Evolutionary conservation across 1,140 invertebrate species (phyloP), one percentile per base, ranked within the genome.

Genomic region (Zophobas morio): DNA sequence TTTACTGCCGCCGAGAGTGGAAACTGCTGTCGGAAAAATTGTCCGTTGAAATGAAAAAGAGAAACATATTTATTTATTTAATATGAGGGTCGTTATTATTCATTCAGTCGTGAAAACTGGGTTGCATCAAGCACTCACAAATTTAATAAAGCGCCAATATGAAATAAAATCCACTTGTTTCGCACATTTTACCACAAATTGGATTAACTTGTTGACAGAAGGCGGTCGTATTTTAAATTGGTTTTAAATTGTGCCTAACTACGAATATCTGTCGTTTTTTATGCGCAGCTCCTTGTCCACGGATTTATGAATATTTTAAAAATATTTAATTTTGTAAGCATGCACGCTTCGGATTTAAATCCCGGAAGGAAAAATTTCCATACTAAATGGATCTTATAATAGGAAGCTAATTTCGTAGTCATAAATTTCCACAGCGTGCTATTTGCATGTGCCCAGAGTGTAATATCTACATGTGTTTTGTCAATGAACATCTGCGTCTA

Each of bases 401-500:
- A 20, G 49, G 49, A 51, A 51, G 49, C 4, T 20, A 51, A 51
- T 51, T 51, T 51, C 3, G 49, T 51, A 51, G 54, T 57, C 54
- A 57, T 57, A 36, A 57, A 57, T 35, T 57, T 20, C 34, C 34
- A 34, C 32, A 57, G 54, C 6, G 8, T 66, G 60, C 39, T 42
- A 42, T 66, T 51, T 66, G 60, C 60, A 46, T 66, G 39, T 46
- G 42, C 3, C 42, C n/a, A 66, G 60, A n/a, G 54, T 35, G 34
- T 66, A 40, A 40, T 42, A 66, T 66, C 6, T 42, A 40, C 56
- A 39, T 60, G 35, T 46, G 39, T 40, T 66, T 37, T 40, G 60
- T 66, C 60, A 66, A 66, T 66, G 60, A 66, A 66, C 60, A 66
- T 66, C 60, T 66, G 60, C 60, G 60, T 32, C 60, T 46, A 40